Conservation (phyloP, 2,797 vertebrate species). For the Babyrousa celebensis region DNA sequence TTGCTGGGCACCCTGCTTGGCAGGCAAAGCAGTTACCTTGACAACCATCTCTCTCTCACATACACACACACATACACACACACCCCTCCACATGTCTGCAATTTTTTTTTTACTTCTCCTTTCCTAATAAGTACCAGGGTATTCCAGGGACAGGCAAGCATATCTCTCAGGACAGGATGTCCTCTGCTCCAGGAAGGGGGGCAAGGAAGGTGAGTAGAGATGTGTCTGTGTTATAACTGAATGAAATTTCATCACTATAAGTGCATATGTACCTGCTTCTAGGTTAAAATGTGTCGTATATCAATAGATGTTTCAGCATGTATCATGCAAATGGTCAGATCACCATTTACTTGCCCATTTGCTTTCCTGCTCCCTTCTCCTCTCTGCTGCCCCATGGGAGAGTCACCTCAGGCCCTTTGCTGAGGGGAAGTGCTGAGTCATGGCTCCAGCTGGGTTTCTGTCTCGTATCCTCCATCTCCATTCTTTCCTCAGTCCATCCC, state of each 20-base stretch:
- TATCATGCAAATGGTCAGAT: neutral
- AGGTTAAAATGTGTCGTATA: slow-evolving; percentile 34
- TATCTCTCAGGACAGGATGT: slow-evolving; percentile 62
- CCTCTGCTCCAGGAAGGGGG: slow-evolving; percentile 57
- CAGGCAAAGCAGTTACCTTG: slow-evolving; percentile 79
- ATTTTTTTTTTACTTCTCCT: slow-evolving; percentile 70
- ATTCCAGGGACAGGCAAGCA: slow-evolving; percentile 80
- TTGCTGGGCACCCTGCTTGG: slow-evolving; percentile 75
- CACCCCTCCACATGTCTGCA: neutral
- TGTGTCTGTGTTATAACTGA: neutral
- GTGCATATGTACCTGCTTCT: neutral
- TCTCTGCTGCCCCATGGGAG: slow-evolving; percentile 9
- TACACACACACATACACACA: neutral
- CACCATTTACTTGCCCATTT: neutral
- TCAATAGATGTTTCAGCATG: neutral
- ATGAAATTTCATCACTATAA: neutral
- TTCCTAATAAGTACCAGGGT: slow-evolving; percentile 76
- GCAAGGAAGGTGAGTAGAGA: neutral
- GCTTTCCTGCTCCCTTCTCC: neutral
- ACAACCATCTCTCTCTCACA: slow-evolving; percentile 57
- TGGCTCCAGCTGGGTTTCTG: slow-evolving; percentile 51
- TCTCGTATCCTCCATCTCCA: slow-evolving; percentile 8
- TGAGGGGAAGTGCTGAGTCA: slow-evolving; percentile 83
- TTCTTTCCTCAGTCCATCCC: neutral
- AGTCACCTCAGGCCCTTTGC: neutral